Percentiles rank a stretch among this genome's conserved stretches.
phyloP scores from a whole-genome alignment of 2,888 invertebrate species.

The Parnassius smintheus region DNA sequence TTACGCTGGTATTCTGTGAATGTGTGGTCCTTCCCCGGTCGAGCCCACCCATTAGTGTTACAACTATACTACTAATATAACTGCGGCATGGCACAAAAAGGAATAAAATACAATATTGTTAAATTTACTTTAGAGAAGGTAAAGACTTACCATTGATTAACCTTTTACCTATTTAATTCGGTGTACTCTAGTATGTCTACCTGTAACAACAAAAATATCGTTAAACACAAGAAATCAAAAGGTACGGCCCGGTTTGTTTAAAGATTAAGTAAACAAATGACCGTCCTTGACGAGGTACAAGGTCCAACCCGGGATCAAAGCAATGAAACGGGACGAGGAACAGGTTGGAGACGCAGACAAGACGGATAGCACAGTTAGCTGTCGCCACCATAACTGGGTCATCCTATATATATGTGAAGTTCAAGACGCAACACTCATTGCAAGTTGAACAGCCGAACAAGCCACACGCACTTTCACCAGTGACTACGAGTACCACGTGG shows the following conservation, averaged over 20 bases:
- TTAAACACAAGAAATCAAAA: conserved; percentile 2
- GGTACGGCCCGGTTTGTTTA: conserved; percentile 4
- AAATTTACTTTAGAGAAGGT: too few species aligned
- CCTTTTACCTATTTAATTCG: neutral
- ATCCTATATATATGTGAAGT: conserved; percentile 91
- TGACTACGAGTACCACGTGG: conserved; percentile 58
- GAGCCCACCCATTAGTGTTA: too few species aligned
- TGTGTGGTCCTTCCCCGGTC: too few species aligned
- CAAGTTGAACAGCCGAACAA: conserved; percentile 72
- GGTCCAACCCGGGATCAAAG: conserved; percentile 35
- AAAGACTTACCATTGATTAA: neutral
- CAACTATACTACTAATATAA: too few species aligned
- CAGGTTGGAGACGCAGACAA: conserved; percentile 60
- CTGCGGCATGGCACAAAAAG: too few species aligned
- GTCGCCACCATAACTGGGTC: conserved; percentile 86
- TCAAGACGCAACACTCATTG: conserved; percentile 88
- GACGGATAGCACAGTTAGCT: conserved; percentile 72
- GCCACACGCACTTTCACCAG: conserved; percentile 77
- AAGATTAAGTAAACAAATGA: conserved; percentile 21
- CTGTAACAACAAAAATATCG: conserved; percentile 20
- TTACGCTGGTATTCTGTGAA: too few species aligned
- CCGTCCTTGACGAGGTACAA: conserved; percentile 55
- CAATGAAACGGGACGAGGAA: conserved; percentile 60
- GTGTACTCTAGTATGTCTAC: conserved; percentile 1
- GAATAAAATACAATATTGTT: too few species aligned